These are phyloP conservation scores for Diogma glabrata DNA, from an alignment of 2,888 invertebrate species.

Conservation along the genomic window DNA sequence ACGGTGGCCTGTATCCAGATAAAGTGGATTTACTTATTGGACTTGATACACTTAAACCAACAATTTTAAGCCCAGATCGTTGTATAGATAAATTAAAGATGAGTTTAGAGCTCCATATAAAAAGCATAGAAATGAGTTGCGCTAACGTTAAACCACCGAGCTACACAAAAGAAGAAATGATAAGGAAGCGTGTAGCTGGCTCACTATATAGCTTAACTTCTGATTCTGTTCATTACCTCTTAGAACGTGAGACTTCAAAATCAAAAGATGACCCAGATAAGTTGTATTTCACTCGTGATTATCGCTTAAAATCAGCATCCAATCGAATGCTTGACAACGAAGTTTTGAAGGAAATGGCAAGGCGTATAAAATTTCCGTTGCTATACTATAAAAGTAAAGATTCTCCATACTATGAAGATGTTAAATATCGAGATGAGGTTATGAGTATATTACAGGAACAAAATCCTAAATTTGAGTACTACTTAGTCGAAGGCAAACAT, in stretches of 20 bases:
- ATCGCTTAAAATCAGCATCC: constrained; percentile 41
- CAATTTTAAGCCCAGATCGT: constrained; percentile 15
- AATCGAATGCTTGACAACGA: constrained; percentile 32
- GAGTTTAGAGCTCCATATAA: constrained; percentile 23
- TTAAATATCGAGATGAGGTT: constrained; percentile 40
- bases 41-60: constrained; percentile 30
- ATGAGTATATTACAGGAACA: constrained; percentile 37
- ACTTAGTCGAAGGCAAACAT: constrained; percentile 55
- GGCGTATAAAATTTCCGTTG: constrained; percentile 48
- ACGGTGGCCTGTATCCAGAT: constrained; percentile 47
- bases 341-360: constrained; percentile 43
- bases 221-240: constrained; percentile 42
- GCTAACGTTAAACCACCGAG: constrained; percentile 42
- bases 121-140: constrained; percentile 28
- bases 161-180: constrained; percentile 49
- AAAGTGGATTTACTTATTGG: constrained; percentile 34
- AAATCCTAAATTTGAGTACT: constrained; percentile 44
- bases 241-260: constrained; percentile 44
- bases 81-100: constrained; percentile 32
- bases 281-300: constrained; percentile 53
- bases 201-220: constrained; percentile 43
- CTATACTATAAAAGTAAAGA: constrained; percentile 49
- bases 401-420: constrained; percentile 48
- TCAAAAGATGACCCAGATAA: constrained; percentile 45
- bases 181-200: constrained; percentile 43